Evolutionary conservation across 2,797 vertebrate genomes (phyloP), one percentile per base, ranked within the genome.

Genomic region (Spondyliosoma cantharus): DNA sequence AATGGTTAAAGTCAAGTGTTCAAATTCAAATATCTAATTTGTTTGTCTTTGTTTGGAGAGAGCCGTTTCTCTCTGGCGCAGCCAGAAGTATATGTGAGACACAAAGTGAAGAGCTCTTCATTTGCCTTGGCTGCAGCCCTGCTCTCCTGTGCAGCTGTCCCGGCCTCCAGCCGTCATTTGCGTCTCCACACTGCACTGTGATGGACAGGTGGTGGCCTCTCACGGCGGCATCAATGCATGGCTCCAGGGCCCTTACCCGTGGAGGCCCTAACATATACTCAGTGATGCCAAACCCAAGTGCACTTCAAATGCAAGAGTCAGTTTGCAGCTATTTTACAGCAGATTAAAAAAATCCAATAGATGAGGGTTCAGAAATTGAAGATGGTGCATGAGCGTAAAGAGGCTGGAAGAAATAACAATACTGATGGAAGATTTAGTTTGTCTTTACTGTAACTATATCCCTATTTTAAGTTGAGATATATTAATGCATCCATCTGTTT

Each of bases 1-100:
- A 88, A 78, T 86, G 68, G 77, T 81, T 83, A 82, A 89, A 92
- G 86, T 79, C 76, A 89, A 93, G 92, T 91, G 91, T 93, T 92
- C 86, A 87, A 90, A 95, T 95, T 93, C 92, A 94, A 93, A 94
- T 93, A 58, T 72, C 90, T 91, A 57, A 94, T 95, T 95, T 95
- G 94, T 89, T 93, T 95, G 87, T 87, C 90, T 93, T 94, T 95
- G 94, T 94, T 94, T 93, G 87, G 60, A 92, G 84, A 93, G 90
- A 94, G 92, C 91, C 91, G 93, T 93, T 93, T 92, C 87, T 89
- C 90, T 71, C 78, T 71, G 83, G 75, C 88, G 76, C 74, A 76
- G 83, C 54, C 89, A 85, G 68, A 69, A 81, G 80, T 72, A 59
- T 74, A 79, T 49, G 76, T 56, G 79, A 81, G 75, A 81, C 76